phyloP scores from a whole-genome alignment of 2,888 invertebrate species.

The Cyaniris semiargus region DNA sequence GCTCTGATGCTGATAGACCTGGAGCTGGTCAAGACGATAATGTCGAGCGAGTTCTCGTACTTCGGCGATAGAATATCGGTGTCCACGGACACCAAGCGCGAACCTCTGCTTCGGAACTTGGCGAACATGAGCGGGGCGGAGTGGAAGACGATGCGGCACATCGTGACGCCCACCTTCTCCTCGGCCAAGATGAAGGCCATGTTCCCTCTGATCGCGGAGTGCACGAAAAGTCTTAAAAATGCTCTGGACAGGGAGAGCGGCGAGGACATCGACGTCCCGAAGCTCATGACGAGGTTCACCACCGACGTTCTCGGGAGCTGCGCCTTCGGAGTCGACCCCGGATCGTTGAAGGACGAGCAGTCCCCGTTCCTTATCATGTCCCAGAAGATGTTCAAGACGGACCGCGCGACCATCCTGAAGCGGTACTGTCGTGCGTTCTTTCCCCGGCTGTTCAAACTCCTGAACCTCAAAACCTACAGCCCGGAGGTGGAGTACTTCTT shows the following conservation, averaged over 20 bases:
- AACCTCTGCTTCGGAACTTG: conserved; percentile 69
- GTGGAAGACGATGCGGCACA: conserved; percentile 73
- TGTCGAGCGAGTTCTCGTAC: conserved; percentile 61
- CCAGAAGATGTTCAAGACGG: conserved; percentile 69
- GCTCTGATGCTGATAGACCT: conserved; percentile 68
- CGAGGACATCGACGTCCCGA: conserved; percentile 63
- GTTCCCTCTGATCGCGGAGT: conserved; percentile 70
- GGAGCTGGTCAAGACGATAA: conserved; percentile 63
- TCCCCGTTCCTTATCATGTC: conserved; percentile 73
- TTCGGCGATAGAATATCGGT: conserved; percentile 71
- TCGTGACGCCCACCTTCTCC: conserved; percentile 73
- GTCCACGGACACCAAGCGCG: conserved; percentile 67
- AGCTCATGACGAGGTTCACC: conserved; percentile 65
- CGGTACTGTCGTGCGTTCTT: conserved; percentile 70
- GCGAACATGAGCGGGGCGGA: conserved; percentile 73
- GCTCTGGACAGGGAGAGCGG: conserved; percentile 52
- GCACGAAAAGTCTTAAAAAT: conserved; percentile 59
- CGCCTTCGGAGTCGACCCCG: conserved; percentile 71
- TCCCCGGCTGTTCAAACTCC: conserved; percentile 65
- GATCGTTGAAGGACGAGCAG: conserved; percentile 61
- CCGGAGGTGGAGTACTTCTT: conserved; percentile 68
- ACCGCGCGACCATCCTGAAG: conserved; percentile 62
- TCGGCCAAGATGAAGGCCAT: conserved; percentile 76
- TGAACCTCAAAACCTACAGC: conserved; percentile 70
- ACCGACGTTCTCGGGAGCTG: conserved; percentile 75